Percentiles rank a stretch among this genome's conserved stretches.
Evolutionary conservation across 2,113 vertebrate genomes (phyloP).

Genomic region (Orientallactaga bullata): DNA sequence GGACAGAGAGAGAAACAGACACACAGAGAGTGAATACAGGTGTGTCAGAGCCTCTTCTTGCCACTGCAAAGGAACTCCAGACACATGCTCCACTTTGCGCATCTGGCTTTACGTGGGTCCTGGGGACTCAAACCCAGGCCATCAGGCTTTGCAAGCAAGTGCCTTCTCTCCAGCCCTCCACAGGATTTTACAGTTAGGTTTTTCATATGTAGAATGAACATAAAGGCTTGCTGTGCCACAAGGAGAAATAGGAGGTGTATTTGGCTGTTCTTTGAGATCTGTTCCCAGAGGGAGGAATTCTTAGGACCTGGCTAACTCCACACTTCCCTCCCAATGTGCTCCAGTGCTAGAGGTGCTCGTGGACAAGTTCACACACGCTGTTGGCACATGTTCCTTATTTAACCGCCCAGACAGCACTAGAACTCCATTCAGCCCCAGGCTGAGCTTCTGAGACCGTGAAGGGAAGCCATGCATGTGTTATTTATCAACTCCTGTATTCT

Average conservation of each 20-base stretch:
- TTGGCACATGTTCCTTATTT: neutral
- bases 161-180: too few relatives aligned
- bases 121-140: too few relatives aligned
- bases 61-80: too few relatives aligned
- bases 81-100: too few relatives aligned
- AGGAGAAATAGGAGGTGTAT: neutral
- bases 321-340: neutral
- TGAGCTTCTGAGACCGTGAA: neutral
- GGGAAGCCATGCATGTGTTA: neutral
- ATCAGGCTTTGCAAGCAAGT: too few relatives aligned
- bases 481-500: neutral
- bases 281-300: neutral
- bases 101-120: too few relatives aligned
- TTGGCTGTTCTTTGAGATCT: neutral
- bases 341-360: neutral
- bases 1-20: too few relatives aligned
- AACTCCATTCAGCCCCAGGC: neutral
- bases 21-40: too few relatives aligned
- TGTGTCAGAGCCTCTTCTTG: too few relatives aligned
- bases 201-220: too few relatives aligned
- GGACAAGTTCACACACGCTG: neutral
- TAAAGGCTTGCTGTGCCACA: too few relatives aligned
- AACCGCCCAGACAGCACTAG: neutral
- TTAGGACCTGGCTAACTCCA: neutral
- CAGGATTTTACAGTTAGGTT: too few relatives aligned